Base-by-base conservation (phyloP, 2,797 vertebrate species). In the Pangasius mekongensis region DNA sequence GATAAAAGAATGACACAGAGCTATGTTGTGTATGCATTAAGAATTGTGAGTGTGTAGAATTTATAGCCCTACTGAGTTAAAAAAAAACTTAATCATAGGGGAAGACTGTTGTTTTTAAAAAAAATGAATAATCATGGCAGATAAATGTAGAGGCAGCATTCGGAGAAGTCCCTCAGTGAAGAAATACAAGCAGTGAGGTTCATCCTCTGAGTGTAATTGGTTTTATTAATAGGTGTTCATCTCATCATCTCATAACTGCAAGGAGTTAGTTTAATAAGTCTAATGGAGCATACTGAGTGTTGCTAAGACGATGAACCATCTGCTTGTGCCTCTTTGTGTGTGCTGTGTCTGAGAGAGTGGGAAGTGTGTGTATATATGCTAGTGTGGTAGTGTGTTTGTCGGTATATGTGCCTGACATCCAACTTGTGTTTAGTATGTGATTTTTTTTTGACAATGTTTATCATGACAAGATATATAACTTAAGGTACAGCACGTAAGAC, bases 181-280 rank as follows among this genome's bases (percentile, higher is more conserved):
- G n/a, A 85, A 88, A 30, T 16, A 1, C 62, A 60, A n/a, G 66
- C 83, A 49, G 52, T 16, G 52, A 85, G 64, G 52, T 39, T 62
- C 10, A 82, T 89, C 60, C 58, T 60, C 77, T 49, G 66, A 60
- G 54, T 49, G 56, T 64, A 52, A 89, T 82, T 89, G 58, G 30
- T 86, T 86, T 86, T 89, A 82, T 82, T 89, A 86, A 82, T 86
- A 89, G 66, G 66, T 86, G 39, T 82, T 74, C 77, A 86, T 86
- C 66, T 80, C 74, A 88, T 86, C 84, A 82, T 82, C 76, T 85
- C 74, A 66, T 85, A 56, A 73, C 87, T 66, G 30, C 67, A 52
- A 74, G 56, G 47, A 71, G 36, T 33, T 54, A 24, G 82, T 85
- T 80, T 88, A 84, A 80, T 80, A 85, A 88, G 39, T 56, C 24